Evolutionary conservation across 2,113 vertebrate species (phyloP), one percentile per base, ranked within the genome.

Genomic region (Sardina pilchardus): DNA sequence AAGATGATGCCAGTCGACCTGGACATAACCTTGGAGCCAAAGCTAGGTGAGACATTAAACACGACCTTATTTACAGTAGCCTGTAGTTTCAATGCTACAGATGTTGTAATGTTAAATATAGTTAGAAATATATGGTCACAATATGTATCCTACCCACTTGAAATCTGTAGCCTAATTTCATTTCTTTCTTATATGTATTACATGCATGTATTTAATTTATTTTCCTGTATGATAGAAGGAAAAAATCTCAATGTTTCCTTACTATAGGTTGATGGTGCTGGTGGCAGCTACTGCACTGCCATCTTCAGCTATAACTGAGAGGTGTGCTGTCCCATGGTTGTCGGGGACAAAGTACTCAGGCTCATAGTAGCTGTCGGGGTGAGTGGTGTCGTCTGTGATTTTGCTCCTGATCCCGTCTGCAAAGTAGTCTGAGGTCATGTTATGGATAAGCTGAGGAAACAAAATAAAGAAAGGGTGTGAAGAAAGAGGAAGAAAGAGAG

Each of bases 251-350:
- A n/a, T n/a, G 39, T n/a, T 86, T 12, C 82, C 96, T 92, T 96
- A 99, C 98, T 97, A 96, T 88, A 96, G 92, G 91, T 99, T 99
- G 91, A 99, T 99, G 92, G 97, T 98, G 93, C 98, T 99, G 91
- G 98, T 99, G 87, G 96, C 97, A 0, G 97, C 96, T 90, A 99
- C 98, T 0, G 98, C 98, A 14, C 97, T 99, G 84, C 98, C 98
- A 0, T 99, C 98, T 36, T 97, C 97, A 0, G 97, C 95, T 30
- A 99, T 96, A 87, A 99, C 82, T 0, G 98, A 98, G 90, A 99
- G 90, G 92, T 99, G 97, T 82, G 97, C 94, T 0, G 98, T 99
- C 84, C 98, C 98, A 0, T 96, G 96, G 45, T 94, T 92, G 3
- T 97, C 94, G 0, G 95, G 95, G 8, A 88, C 90, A 92, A 96